Evolutionary conservation across 2,113 vertebrate species (phyloP).

Genomic region (Mesoclemmys tuberculata): DNA sequence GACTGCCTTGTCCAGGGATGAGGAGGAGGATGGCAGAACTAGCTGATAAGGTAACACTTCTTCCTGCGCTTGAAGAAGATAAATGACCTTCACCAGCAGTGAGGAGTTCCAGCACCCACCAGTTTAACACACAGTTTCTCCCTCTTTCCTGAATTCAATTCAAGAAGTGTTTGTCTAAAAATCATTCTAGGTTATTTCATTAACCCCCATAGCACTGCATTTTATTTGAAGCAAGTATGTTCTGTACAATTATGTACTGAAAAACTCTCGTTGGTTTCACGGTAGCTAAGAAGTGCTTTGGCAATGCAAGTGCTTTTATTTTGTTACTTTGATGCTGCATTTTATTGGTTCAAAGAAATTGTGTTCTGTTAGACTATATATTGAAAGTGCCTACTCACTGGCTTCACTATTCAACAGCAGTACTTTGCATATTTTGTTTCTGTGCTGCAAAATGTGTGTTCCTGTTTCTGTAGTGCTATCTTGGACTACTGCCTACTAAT

Average conservation of each 20-base stretch:
- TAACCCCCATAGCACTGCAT: neutral
- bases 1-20: no score
- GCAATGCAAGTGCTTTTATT: neutral
- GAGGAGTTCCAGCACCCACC: neutral
- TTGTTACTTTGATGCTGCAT: neutral
- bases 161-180: neutral
- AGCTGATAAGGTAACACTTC: no score
- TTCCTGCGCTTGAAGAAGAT: neutral
- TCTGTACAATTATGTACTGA: neutral
- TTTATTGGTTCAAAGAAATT: neutral
- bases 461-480: neutral
- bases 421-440: neutral
- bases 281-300: neutral
- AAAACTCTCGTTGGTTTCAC: neutral
- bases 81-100: neutral
- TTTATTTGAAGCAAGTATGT: neutral
- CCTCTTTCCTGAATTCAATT: neutral
- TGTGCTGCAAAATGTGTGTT: neutral
- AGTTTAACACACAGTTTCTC: neutral
- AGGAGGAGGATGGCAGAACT: no score
- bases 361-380: neutral
- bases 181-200: neutral
- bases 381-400: neutral
- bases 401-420: neutral
- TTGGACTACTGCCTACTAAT: constrained; percentile 5